Conservation (phyloP, 1,140 invertebrate species). For the Scaptodrosophila lebanonensis region DNA sequence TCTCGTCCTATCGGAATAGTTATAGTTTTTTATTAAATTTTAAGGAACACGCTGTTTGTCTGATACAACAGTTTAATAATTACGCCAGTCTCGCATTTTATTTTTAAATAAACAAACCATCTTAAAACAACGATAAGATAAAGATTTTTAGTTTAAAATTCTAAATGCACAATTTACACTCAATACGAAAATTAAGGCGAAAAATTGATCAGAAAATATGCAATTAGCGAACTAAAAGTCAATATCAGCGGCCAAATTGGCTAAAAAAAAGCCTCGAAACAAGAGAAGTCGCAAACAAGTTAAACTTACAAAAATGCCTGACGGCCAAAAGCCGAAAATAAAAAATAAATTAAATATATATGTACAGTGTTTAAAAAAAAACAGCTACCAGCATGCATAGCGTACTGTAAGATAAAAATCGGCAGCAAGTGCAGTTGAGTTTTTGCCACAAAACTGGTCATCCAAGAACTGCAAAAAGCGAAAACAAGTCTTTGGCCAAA, state of each 20-base stretch:
- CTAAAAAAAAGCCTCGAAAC: constrained; percentile 39
- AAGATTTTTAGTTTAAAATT: not conserved
- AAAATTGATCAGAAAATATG: constrained; percentile 34
- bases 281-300: constrained; percentile 35
- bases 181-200: constrained; percentile 22
- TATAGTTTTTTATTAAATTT: no score
- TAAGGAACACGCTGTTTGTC: no score
- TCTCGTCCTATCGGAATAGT: no score
- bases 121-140: no score
- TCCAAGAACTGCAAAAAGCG: constrained; percentile 60
- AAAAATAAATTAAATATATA: constrained; percentile 21
- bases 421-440: not conserved
- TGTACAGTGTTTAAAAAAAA: constrained; percentile 8
- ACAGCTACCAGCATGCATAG: constrained; percentile 24
- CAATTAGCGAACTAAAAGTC: constrained; percentile 65
- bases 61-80: no score
- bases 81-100: no score
- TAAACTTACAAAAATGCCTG: constrained; percentile 13
- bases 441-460: constrained; percentile 60
- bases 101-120: no score
- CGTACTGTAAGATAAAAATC: constrained; percentile 36
- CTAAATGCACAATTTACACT: not conserved
- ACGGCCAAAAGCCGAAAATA: constrained; percentile 19
- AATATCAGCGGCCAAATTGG: constrained; percentile 67
- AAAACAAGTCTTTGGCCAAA: constrained; percentile 60